Base-by-base conservation (phyloP, 1,140 invertebrate genomes). In the Leptonema lineaticorne region DNA sequence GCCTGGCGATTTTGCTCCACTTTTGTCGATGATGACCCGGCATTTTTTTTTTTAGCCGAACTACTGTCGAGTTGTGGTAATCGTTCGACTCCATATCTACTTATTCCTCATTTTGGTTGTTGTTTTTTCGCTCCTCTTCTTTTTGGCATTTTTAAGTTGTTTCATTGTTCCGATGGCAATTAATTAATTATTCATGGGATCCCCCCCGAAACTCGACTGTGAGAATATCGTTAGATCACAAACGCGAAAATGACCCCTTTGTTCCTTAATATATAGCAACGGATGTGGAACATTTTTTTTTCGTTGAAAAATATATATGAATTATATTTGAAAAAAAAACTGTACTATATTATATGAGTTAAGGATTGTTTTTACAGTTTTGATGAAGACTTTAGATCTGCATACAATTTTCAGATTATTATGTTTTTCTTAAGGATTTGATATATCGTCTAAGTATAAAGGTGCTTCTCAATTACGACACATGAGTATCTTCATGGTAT, bases 181-280 rank as follows among this genome's bases (percentile, higher is more conserved):
- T 62, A 62, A n/a, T n/a, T n/a, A n/a, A 62, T 62, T 62, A 62
- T 62, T 62, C 59, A 62, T 62, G 59, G 59, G 37, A 62, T 62
- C 11, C 24, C 37, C 11, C 24, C 37, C 37, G 30, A 62, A 62
- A 62, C 26, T 33, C 59, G 59, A 62, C 29, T 62, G 59, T 62
- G 37, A n/a, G 59, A 45, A 45, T 5, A 45, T 33, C 16, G 24
- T 20, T 16, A n/a, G 57, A 59, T 30, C 28, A 7, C 57, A 59
- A 33, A 59, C 57, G 57, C 57, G 57, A 59, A 59, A 59, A 59
- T 59, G 57, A n/a, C 30, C 20, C 18, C 57, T 33, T 59, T 59
- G 57, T 59, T 53, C n/a, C 37, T 2, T 9, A 45, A 22, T 1
- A 8, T 26, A 26, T 26, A 11, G 20, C 11, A 8, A 53, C 18